These are phyloP conservation scores for Oxycera nigricornis DNA, from an alignment of 2,888 invertebrate genomes.

Conservation along the genomic window DNA sequence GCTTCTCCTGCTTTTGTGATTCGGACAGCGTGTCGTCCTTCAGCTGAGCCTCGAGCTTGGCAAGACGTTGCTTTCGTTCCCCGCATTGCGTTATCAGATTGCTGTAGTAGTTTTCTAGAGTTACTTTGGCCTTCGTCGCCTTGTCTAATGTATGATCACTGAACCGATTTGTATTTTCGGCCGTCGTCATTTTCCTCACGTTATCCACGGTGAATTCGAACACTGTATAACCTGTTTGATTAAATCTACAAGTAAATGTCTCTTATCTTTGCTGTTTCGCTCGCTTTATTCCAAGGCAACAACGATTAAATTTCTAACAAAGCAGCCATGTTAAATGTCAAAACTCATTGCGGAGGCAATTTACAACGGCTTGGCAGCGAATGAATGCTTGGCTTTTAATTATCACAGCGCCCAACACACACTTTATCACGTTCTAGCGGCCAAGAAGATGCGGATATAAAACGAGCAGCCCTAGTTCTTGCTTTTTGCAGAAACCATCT, in stretches of 20 bases:
- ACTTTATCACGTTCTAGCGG: neutral
- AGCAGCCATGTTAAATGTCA: slow-evolving; percentile 39
- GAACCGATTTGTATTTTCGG: slow-evolving; percentile 86
- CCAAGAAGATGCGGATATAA: neutral
- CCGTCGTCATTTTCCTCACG: slow-evolving; percentile 70
- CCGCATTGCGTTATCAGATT: slow-evolving; percentile 97
- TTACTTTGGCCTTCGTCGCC: slow-evolving; percentile 98
- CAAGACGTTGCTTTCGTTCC: slow-evolving; percentile 93
- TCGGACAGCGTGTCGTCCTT: slow-evolving; percentile 94
- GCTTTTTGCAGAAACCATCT: slow-evolving; percentile 31
- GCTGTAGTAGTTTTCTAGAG: slow-evolving; percentile 98
- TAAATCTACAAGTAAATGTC: neutral
- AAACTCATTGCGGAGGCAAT: slow-evolving; percentile 1
- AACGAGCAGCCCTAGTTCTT: neutral
- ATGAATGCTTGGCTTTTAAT: neutral
- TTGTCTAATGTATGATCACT: slow-evolving; percentile 98
- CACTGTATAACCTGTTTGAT: slow-evolving; percentile 8
- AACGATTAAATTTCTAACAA: slow-evolving; percentile 37
- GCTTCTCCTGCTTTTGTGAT: slow-evolving; percentile 84
- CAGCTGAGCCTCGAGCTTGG: slow-evolving; percentile 94
- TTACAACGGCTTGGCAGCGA: neutral
- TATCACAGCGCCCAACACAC: neutral
- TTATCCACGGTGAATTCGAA: slow-evolving; percentile 19
- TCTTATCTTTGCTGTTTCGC: neutral
- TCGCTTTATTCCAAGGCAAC: slow-evolving; percentile 26